Base-by-base conservation (phyloP, 2,888 invertebrate species). In the Nemurella pictetii region DNA sequence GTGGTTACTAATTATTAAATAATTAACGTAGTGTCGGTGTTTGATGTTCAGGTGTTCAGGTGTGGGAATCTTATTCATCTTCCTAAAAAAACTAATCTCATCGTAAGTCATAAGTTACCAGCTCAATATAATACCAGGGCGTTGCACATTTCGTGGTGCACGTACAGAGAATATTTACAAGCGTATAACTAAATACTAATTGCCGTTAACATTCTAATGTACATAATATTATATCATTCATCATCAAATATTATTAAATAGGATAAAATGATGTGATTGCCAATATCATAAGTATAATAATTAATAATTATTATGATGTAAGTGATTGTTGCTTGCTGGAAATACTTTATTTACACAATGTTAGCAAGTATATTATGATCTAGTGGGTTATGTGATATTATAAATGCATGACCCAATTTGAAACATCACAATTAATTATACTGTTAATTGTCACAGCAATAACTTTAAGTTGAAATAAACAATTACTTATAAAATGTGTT, bases 391-490 rank as follows among this genome's bases (percentile, higher is more conserved):
- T 78, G 29, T 82, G 25, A 77, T 72, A 28, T 9, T 29, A 29
- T 78, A 78, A 28, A 29, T 78, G 25, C 28, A 75, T 75, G 27
- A 29, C 72, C 55, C 55, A 28, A 28, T 82, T 72, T 25, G 26
- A 82, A 36, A 72, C 82, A 82, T 82, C 82, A 82, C 82, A 72
- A 82, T 84, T 84, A 84, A 82, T 84, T 84, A 84, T 36, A n/a
- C n/a, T 84, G 84, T 84, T 84, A 84, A 77, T 78, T 84, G 84
- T 84, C 77, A 84, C 84, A 84, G 84, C 84, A 84, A 78, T 84
- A 84, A 77, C n/a, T 84, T 36, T 84, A 77, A 77, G 77, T 84
- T 84, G 15, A 77, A 84, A 84, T 84, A 84, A 84, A 84, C 77
- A 25, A 84, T 75, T 84, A 29, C 75, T 25, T 36, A 75, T 75